Evolutionary conservation across 1,140 invertebrate species (phyloP).

Genomic region (Zaprionus africanus): DNA sequence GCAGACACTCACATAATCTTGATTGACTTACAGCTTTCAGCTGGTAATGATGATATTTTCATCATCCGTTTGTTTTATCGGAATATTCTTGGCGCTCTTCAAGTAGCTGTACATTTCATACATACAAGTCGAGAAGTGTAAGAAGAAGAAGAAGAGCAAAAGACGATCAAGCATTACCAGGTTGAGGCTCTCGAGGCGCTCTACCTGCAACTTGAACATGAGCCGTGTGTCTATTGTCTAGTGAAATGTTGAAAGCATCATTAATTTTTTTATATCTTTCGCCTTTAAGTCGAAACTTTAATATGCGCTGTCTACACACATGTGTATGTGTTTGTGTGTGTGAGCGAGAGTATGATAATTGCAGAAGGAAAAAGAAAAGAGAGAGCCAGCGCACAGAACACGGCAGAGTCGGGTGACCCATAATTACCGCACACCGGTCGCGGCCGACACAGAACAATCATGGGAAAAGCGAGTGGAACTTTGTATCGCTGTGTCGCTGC

Average conservation of each 20-base stretch:
- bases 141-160: slow-evolving; percentile 1
- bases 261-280: slow-evolving; percentile 69
- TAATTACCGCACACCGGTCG: slow-evolving; percentile 67
- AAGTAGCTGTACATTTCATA: slow-evolving; percentile 71
- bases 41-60: slow-evolving; percentile 59
- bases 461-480: slow-evolving; percentile 70
- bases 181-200: too few species aligned
- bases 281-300: slow-evolving; percentile 44
- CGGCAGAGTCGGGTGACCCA: slow-evolving; percentile 67
- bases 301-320: slow-evolving; percentile 29
- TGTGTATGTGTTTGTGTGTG: slow-evolving; percentile 3
- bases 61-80: slow-evolving; percentile 64
- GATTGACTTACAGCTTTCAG: slow-evolving; percentile 53
- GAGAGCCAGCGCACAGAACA: slow-evolving; percentile 32
- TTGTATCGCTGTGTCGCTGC: slow-evolving; percentile 6
- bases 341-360: slow-evolving; percentile 72
- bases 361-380: slow-evolving; percentile 64
- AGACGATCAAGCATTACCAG: neutral
- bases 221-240: slow-evolving; percentile 59
- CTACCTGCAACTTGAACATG: slow-evolving; percentile 55
- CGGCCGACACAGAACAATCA: slow-evolving; percentile 67
- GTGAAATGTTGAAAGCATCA: slow-evolving; percentile 82
- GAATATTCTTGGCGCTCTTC: slow-evolving; percentile 49
- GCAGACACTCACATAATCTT: slow-evolving; percentile 41
- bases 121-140: slow-evolving; percentile 21